A percentile compares a stretch with the other conserved stretches of the same genome.
phyloP scores from a whole-genome alignment of 2,113 vertebrate genomes.

The Neotoma lepida region DNA sequence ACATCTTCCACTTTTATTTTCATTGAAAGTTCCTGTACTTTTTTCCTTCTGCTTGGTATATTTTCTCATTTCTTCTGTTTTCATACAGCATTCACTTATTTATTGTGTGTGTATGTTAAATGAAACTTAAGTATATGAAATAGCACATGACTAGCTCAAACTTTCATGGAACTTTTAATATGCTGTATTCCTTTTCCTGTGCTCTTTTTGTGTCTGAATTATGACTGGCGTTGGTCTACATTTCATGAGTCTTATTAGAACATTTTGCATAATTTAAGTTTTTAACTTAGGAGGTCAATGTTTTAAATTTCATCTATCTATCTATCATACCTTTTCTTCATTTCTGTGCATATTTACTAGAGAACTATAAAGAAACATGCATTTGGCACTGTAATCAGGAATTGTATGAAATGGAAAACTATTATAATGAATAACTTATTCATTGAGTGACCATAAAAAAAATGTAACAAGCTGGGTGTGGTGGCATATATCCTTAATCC shows the following conservation, averaged over 20 bases:
- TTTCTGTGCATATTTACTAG: slow-evolving; percentile 53
- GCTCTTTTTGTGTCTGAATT: slow-evolving; percentile 49
- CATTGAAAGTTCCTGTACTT: background rate
- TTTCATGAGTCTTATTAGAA: slow-evolving; percentile 37
- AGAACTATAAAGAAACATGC: slow-evolving; percentile 3
- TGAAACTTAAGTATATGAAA: slow-evolving; percentile 20
- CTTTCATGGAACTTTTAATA: slow-evolving; percentile 48
- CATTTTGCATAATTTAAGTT: slow-evolving; percentile 47
- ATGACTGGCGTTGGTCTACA: background rate
- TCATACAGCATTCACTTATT: background rate
- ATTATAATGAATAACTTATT: slow-evolving; percentile 4
- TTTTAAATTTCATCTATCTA: background rate
- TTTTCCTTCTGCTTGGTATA: background rate
- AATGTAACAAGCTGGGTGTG: background rate
- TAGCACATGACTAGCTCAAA: background rate
- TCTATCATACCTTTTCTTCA: background rate
- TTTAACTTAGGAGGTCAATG: background rate
- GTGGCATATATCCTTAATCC: background rate
- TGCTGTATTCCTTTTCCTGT: background rate
- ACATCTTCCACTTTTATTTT: slow-evolving; percentile 15
- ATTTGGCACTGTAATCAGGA: background rate
- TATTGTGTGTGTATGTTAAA: background rate
- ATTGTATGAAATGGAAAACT: slow-evolving; percentile 45
- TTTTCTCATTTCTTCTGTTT: slow-evolving; percentile 21
- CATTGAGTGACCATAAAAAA: background rate